phyloP scores from a whole-genome alignment of 2,888 invertebrate species.

The Pecten maximus region DNA sequence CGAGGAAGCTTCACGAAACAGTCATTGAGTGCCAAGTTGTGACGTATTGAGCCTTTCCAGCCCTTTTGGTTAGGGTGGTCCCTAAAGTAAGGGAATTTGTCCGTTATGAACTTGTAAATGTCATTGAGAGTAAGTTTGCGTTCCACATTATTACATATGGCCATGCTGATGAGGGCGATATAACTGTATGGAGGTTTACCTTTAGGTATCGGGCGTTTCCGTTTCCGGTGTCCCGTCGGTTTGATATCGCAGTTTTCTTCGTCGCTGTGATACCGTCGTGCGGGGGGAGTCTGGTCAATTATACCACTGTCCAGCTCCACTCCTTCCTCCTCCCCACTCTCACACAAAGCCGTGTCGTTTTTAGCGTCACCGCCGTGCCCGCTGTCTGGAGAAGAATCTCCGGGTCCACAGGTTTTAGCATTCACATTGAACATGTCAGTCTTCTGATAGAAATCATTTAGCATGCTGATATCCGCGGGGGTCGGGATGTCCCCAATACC shows the following conservation, averaged over 20 bases:
- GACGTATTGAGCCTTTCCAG: conserved; percentile 78
- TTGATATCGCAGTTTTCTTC: conserved; percentile 36
- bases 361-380: neutral
- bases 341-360: neutral
- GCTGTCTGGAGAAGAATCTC: neutral
- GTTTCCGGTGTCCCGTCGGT: conserved; percentile 53
- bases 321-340: conserved; percentile 30
- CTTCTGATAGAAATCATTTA: neutral
- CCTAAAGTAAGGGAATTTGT: conserved; percentile 73
- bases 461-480: neutral
- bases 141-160: conserved; percentile 72
- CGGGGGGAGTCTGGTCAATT: conserved; percentile 18
- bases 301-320: neutral
- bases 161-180: conserved; percentile 77
- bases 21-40: conserved; percentile 78
- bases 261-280: conserved; percentile 27
- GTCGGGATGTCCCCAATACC: conserved; percentile 10
- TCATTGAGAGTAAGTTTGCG: conserved; percentile 69
- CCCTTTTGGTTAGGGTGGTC: conserved; percentile 71
- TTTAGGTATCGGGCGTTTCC: conserved; percentile 73
- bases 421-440: neutral
- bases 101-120: conserved; percentile 75
- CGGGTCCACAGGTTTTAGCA: neutral
- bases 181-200: conserved; percentile 79
- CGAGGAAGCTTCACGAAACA: conserved; percentile 76